Conservation (phyloP, 2,888 invertebrate genomes). For the Syrista parreyssii region DNA sequence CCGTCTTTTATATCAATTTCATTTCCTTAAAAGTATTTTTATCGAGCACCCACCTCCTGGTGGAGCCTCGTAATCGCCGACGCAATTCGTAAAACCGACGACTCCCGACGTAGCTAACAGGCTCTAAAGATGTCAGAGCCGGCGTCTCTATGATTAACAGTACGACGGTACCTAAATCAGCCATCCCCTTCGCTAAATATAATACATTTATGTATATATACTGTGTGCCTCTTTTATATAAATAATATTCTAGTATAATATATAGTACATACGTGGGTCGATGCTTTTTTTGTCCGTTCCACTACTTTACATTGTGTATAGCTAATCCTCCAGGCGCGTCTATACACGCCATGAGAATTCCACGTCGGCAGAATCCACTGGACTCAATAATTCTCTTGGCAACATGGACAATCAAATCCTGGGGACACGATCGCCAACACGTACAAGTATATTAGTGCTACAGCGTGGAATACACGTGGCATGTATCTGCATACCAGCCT, state of each 20-base stretch:
- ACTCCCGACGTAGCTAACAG: slow-evolving; percentile 27
- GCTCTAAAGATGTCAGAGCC: slow-evolving; percentile 27
- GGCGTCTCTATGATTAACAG: slow-evolving; percentile 37
- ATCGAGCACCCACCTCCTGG: slow-evolving; percentile 21
- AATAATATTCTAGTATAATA: not conserved
- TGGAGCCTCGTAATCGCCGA: slow-evolving; percentile 19
- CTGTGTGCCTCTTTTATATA: not conserved
- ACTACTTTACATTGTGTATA: not conserved
- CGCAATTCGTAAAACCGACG: slow-evolving; percentile 38
- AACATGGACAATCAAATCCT: slow-evolving; percentile 59
- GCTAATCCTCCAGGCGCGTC: not conserved
- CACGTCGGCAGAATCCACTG: slow-evolving; percentile 36
- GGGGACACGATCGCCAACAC: slow-evolving; percentile 58
- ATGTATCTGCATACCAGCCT: slow-evolving; percentile 56
- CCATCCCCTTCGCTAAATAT: not conserved
- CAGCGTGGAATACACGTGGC: slow-evolving; percentile 48
- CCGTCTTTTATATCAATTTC: slow-evolving; percentile 46
- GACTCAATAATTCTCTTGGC: slow-evolving; percentile 56
- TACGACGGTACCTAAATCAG: not conserved
- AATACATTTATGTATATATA: not conserved
- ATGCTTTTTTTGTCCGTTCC: not conserved
- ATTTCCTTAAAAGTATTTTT: slow-evolving; percentile 52
- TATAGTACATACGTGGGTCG: not conserved
- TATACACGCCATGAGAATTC: not conserved
- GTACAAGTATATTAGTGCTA: slow-evolving; percentile 55